Percentiles rank a stretch among this genome's conserved stretches.
phyloP scores from a whole-genome alignment of 2,113 vertebrate genomes.

The Spilogale gracilis region DNA sequence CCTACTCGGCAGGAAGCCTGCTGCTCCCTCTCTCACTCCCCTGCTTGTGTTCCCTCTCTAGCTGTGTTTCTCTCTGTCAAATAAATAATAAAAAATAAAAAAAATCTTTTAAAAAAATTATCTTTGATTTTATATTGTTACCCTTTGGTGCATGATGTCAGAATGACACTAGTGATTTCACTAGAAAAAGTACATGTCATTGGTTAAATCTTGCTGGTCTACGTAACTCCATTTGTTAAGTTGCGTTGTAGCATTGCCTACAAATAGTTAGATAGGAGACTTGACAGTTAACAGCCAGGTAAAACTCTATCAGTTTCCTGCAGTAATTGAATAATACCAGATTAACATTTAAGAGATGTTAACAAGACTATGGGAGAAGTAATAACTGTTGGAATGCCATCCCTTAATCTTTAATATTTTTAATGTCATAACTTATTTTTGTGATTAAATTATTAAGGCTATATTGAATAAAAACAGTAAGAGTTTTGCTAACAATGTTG shows the following conservation, averaged over 20 bases:
- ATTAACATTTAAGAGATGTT: slow-evolving; percentile 49
- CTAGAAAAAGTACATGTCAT: slow-evolving; percentile 27
- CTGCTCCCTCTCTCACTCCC: too few relatives aligned
- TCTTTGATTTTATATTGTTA: slow-evolving; percentile 55
- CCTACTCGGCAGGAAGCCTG: too few relatives aligned
- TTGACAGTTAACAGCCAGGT: not conserved
- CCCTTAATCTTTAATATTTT: slow-evolving; percentile 22
- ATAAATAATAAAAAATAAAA: too few relatives aligned
- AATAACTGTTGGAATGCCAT: not conserved
- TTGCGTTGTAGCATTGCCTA: slow-evolving; percentile 48
- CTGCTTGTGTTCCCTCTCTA: too few relatives aligned
- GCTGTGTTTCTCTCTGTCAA: too few relatives aligned
- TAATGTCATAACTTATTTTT: slow-evolving; percentile 36
- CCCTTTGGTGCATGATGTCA: slow-evolving; percentile 33
- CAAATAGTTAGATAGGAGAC: slow-evolving; percentile 60
- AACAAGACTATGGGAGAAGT: not conserved
- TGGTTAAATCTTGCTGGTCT: slow-evolving; percentile 64
- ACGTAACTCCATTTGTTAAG: slow-evolving; percentile 54
- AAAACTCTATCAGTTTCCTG: slow-evolving; percentile 22
- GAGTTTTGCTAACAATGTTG: not conserved
- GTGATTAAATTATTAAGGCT: not conserved
- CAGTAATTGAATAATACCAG: slow-evolving; percentile 11
- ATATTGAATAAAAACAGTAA: slow-evolving; percentile 24
- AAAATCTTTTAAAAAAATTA: slow-evolving; percentile 16
- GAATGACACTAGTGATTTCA: slow-evolving; percentile 53